Evolutionary conservation across 2,113 vertebrate genomes (phyloP).

Genomic region (Anas platyrhynchos): DNA sequence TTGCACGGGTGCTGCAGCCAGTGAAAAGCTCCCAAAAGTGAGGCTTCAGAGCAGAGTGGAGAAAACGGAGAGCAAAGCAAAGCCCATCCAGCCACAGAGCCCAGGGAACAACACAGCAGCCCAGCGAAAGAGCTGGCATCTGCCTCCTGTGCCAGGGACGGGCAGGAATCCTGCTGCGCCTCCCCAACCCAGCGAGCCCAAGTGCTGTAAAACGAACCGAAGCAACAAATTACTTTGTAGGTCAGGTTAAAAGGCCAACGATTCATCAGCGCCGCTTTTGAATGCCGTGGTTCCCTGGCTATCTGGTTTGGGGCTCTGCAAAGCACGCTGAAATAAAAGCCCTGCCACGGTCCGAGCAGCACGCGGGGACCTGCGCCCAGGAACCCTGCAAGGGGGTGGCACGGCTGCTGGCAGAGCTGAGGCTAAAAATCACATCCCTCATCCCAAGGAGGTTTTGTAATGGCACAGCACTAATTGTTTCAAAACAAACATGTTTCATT

Average conservation of each 20-base stretch:
- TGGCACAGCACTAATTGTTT: background rate
- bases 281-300: background rate
- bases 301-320: background rate
- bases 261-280: background rate
- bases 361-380: rapidly evolving
- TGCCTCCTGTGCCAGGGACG: background rate
- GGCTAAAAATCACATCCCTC: background rate
- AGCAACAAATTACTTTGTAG: background rate
- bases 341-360: background rate
- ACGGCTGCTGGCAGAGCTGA: background rate
- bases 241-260: background rate
- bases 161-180: background rate
- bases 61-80: no score
- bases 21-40: background rate
- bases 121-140: background rate
- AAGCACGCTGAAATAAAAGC: background rate
- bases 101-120: no score
- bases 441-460: background rate
- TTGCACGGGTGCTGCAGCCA: background rate
- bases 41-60: no score
- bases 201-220: background rate
- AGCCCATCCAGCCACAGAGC: no score
- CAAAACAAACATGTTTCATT: background rate
- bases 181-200: background rate
- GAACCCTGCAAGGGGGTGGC: background rate